Evolutionary conservation across 2,888 invertebrate genomes (phyloP), one percentile per base, ranked within the genome.

Genomic region (Synanthedon myopaeformis): DNA sequence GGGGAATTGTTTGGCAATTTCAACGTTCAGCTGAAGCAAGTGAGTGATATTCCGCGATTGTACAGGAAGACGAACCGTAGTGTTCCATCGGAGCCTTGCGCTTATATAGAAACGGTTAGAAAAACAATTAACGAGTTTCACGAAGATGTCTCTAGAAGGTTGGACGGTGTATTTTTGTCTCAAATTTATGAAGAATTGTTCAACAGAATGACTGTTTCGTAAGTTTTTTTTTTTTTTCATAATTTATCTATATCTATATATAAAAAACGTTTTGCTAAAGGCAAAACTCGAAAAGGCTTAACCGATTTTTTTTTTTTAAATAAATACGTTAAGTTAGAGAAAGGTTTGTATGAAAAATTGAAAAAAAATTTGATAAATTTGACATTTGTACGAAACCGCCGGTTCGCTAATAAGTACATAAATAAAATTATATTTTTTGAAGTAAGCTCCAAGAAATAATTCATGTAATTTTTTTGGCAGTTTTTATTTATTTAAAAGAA

Each of bases 11-110:
- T 67, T 62, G 73, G 76, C 50, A 71, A 76, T 61, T 79, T 91
- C 66, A 84, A 90, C 52, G 75, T 86, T 23, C 91, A 92, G 62
- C 86, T 95, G 62, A 92, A 92, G 59, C 93, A 94, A 89, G 96
- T 98, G 4, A 94, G 92, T 63, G 97, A 98, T 74, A 95, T 99
- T 77, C 99, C 99, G 2, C 89, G 98, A 58, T 84, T 98, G 54
- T 98, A 96, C 76, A 89, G 97, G 54, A 93, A 96, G 76, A 98
- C 98, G 0, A 98, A 98, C 74, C 90, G 96, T 58, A 96, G 94
- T 62, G 89, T 93, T 28, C 97, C 97, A 0, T 92, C 91, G 1
- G 93, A 93, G 65, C 91, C 94, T 42, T 96, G 96, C 59, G 77
- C 89, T 14, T 98, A 97, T 70, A 91, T 95, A n/a, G 91, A 91